Evolutionary conservation across 2,888 invertebrate species (phyloP), one percentile per base, ranked within the genome.

Genomic region (Ornithoptera priamus): DNA sequence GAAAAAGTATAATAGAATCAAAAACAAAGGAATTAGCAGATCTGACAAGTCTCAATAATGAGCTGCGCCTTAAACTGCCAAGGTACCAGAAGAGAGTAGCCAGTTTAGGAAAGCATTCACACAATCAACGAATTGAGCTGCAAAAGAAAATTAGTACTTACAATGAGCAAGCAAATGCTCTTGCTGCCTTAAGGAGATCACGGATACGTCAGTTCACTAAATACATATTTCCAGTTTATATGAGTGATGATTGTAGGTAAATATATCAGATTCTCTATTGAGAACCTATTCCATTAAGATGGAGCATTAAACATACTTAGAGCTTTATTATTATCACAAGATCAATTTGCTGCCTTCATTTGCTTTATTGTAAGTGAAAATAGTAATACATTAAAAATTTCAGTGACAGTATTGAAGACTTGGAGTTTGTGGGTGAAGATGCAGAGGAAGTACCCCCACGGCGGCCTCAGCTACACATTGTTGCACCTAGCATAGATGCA

Each of bases 391-490:
- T 8, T 39, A 0, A 39, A 6, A 53, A 57, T 94, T 95, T 63
- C 95, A 96, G 87, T 95, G 96, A 77, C 94, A 97, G 72, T 95
- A 97, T 85, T 94, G 97, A 81, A 92, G 96, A 84, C 95, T 96
- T 80, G 95, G 98, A 97, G 94, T 97, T 80, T 85, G 92, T 87
- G 24, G 87, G 88, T 0, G 86, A 90, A n/a, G 88, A 93, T 69
- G 94, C 94, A 46, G 95, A 95, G 75, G 96, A 96, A 61, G 94
- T 94, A 72, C 94, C 94, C 39, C 94, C 94, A 1, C 93, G 94
- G 8, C 94, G 95, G 73, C 92, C 95, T 17, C 93, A 94, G 91
- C 80, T 96, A 90, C 93, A 93, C 94, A 96, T 98, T 73, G 96
- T 97, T 56, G 96, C 96, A n/a, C 97, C 98, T 0, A 95, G 96